phyloP scores from a whole-genome alignment of 1,140 invertebrate genomes.

The Aricia agestis region DNA sequence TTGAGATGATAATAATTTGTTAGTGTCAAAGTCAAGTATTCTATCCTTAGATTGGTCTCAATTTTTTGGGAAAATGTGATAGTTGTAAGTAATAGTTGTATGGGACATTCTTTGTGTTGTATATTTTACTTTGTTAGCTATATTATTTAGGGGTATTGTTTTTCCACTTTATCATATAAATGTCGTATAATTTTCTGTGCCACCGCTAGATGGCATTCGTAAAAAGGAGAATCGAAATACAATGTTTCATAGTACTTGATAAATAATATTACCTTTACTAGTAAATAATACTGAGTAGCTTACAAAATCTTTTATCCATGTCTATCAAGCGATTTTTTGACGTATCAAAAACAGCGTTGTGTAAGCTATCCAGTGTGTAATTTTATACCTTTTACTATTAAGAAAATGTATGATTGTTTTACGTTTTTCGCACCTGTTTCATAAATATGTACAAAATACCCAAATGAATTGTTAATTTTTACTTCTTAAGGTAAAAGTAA shows the following conservation, averaged over 20 bases:
- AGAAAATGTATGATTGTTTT: too few relatives aligned
- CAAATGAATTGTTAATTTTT: neutral
- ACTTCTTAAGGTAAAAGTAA: neutral
- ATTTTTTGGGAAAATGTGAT: conserved; percentile 5
- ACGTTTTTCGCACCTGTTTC: conserved; percentile 8
- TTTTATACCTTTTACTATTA: too few relatives aligned
- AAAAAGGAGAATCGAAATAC: neutral
- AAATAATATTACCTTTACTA: too few relatives aligned
- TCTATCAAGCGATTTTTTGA: too few relatives aligned
- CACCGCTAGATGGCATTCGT: neutral
- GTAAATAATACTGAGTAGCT: too few relatives aligned
- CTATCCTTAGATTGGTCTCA: neutral
- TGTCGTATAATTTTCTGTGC: neutral
- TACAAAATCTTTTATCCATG: too few relatives aligned
- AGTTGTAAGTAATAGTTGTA: conserved; percentile 4
- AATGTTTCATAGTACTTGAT: neutral
- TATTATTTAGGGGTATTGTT: neutral
- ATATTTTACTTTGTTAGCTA: neutral
- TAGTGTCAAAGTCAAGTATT: neutral
- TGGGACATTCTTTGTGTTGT: conserved; percentile 4
- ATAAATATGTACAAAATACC: neutral
- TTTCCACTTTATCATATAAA: neutral
- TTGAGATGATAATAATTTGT: too few relatives aligned
- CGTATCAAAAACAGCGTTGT: too few relatives aligned
- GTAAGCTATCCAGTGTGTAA: neutral